Evolutionary conservation across 1,140 invertebrate genomes (phyloP).

Genomic region (Scaptomyza hsui): DNA sequence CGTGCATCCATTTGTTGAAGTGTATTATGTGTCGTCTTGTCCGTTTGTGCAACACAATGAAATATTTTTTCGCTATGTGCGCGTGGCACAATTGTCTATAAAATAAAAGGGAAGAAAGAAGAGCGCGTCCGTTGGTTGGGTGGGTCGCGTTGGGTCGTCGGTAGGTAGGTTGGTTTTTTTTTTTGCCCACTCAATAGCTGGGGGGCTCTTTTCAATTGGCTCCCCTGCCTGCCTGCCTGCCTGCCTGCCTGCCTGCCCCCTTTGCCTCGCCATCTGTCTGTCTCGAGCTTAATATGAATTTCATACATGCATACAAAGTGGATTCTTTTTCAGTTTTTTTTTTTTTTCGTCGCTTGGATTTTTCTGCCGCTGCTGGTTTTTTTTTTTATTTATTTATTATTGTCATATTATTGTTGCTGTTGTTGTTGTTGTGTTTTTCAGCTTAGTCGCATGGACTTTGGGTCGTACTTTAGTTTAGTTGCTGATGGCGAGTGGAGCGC

Average conservation of each 20-base stretch:
- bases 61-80: conserved; percentile 48
- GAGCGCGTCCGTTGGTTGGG: conserved; percentile 43
- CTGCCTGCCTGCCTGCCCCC: conserved; percentile 12
- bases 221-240: conserved; percentile 29
- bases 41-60: conserved; percentile 30
- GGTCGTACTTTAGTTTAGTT: conserved; percentile 79
- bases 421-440: conserved; percentile 62
- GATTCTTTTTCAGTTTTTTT: conserved; percentile 47
- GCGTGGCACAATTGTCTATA: conserved; percentile 51
- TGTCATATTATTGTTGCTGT: too few relatives aligned
- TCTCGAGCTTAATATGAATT: conserved; percentile 73
- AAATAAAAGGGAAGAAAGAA: conserved; percentile 40
- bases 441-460: conserved; percentile 77
- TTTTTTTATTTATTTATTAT: conserved; percentile 16
- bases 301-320: conserved; percentile 77
- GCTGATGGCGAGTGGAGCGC: conserved; percentile 71
- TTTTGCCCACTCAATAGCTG: conserved; percentile 45
- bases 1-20: conserved; percentile 14
- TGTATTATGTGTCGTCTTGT: conserved; percentile 3
- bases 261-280: conserved; percentile 9
- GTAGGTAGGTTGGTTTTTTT: conserved; percentile 24
- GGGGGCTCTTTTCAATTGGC: conserved; percentile 50
- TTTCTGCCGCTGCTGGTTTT: conserved; percentile 23
- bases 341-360: conserved; percentile 20
- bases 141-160: conserved; percentile 26